Evolutionary conservation across 2,888 invertebrate species (phyloP).

Genomic region (Keiferia lycopersicella): DNA sequence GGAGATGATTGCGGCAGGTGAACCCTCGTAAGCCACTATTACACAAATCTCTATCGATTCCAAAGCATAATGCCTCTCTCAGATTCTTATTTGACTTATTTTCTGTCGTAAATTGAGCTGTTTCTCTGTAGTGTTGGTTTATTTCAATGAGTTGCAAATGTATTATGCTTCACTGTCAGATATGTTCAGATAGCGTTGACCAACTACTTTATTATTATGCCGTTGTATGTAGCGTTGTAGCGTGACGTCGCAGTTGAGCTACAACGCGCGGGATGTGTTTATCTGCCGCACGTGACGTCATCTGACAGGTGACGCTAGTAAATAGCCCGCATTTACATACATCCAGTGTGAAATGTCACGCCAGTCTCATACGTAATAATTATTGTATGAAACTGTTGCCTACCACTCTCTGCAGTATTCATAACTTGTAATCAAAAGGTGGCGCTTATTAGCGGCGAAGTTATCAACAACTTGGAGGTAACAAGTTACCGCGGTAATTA

Average conservation of each 20-base stretch:
- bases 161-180: not conserved
- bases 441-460: too few species aligned
- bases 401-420: too few species aligned
- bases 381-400: not conserved
- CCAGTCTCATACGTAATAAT: not conserved
- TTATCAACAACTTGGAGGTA: too few species aligned
- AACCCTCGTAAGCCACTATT: not conserved
- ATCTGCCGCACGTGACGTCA: not conserved
- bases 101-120: not conserved
- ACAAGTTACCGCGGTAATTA: too few species aligned
- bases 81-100: slow-evolving; percentile 1
- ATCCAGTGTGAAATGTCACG: not conserved
- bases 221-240: not conserved
- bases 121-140: not conserved
- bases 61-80: not conserved
- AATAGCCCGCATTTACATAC: slow-evolving; percentile 17
- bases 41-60: slow-evolving; percentile 3
- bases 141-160: not conserved
- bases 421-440: too few species aligned
- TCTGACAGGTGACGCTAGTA: not conserved
- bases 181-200: not conserved
- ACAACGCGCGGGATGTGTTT: slow-evolving; percentile 10
- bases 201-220: not conserved
- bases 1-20: slow-evolving; percentile 32
- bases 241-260: slow-evolving; percentile 3